phyloP scores from a whole-genome alignment of 2,797 vertebrate genomes.

The Delichon dasypus region DNA sequence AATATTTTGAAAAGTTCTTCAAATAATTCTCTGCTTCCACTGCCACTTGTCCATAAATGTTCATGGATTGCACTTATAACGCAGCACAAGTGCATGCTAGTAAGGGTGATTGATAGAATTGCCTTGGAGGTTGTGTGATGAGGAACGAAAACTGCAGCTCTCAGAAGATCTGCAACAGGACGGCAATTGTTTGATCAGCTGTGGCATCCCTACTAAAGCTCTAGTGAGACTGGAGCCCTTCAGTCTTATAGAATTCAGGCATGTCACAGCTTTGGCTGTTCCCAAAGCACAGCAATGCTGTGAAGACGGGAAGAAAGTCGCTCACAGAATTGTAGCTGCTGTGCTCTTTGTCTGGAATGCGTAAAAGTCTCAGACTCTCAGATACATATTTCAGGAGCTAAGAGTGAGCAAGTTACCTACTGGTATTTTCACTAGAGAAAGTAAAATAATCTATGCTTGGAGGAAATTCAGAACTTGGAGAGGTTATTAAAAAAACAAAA shows the following conservation, averaged over 20 bases:
- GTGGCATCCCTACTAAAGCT: conserved; percentile 38
- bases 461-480: not conserved
- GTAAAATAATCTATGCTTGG: not conserved
- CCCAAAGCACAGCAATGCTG: not conserved
- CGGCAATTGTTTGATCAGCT: conserved; percentile 60
- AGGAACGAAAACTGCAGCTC: conserved; percentile 47
- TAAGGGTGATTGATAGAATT: conserved; percentile 30
- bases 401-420: not conserved
- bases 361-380: not conserved
- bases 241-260: conserved; percentile 6
- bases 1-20: not conserved
- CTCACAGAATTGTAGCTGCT: not conserved
- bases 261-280: not conserved
- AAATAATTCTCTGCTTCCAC: not conserved
- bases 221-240: conserved; percentile 13
- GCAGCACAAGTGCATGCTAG: not conserved
- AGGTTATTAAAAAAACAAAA: not conserved
- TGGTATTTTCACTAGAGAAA: not conserved
- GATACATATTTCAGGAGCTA: not conserved
- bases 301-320: not conserved
- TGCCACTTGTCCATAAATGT: conserved; percentile 3
- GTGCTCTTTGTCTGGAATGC: not conserved
- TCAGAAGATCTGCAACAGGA: conserved; percentile 21
- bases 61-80: not conserved
- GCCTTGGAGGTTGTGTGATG: conserved; percentile 37